phyloP scores from a whole-genome alignment of 1,140 invertebrate genomes.

The Cotesia chilonis region DNA sequence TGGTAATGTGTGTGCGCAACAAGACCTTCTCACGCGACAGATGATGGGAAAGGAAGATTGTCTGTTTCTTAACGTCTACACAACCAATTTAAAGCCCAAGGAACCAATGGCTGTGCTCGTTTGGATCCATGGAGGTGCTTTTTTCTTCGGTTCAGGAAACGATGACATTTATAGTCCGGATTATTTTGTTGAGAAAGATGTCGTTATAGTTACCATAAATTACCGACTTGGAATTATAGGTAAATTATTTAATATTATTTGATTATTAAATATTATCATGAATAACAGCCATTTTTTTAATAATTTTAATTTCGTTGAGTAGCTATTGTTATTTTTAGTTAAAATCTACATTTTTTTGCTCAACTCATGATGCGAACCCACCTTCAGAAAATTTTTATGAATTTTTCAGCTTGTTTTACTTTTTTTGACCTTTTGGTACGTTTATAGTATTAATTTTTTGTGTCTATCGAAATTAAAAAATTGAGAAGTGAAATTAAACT shows the following conservation, averaged over 20 bases:
- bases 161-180: conserved; percentile 59
- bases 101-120: conserved; percentile 61
- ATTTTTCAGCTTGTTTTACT: too few species aligned
- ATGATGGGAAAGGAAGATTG: conserved; percentile 74
- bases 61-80: conserved; percentile 84
- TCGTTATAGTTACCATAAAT: conserved; percentile 70
- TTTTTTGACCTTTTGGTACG: too few species aligned
- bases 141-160: conserved; percentile 62
- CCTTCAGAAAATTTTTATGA: too few species aligned
- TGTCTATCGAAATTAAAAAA: too few species aligned
- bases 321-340: too few species aligned
- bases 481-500: too few species aligned
- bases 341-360: too few species aligned
- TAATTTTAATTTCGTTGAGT: too few species aligned
- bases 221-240: conserved; percentile 68
- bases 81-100: conserved; percentile 59
- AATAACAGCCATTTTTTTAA: not conserved
- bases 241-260: conserved; percentile 38
- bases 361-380: too few species aligned
- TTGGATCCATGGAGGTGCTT: conserved; percentile 72
- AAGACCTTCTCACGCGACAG: conserved; percentile 22
- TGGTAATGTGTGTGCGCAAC: conserved; percentile 66
- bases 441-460: too few species aligned
- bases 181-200: conserved; percentile 66
- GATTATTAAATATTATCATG: not conserved